A percentile compares a stretch with the other conserved stretches of the same genome.
Evolutionary conservation across 2,113 vertebrate species (phyloP).

Genomic region (Malurus cyaneus): DNA sequence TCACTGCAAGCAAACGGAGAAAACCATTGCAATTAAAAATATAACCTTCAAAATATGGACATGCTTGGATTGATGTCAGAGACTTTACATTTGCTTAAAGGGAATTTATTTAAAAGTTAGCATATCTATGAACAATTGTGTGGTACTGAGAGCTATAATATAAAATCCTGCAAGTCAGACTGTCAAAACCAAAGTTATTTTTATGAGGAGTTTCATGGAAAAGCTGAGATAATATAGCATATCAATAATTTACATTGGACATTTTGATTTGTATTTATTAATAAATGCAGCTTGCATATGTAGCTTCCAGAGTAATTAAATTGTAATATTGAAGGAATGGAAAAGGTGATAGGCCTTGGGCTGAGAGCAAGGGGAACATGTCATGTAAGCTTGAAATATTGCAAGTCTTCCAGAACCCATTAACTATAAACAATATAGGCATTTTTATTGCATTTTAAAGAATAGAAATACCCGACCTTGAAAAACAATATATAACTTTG

Average conservation of each 20-base stretch:
- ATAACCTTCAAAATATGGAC: not conserved
- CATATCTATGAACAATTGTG: not conserved
- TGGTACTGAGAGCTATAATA: not conserved
- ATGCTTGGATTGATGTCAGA: not conserved
- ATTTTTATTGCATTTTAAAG: not conserved
- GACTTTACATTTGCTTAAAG: not conserved
- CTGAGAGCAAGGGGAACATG: not conserved
- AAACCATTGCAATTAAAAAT: not conserved
- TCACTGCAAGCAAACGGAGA: not conserved
- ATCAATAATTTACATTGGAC: not conserved
- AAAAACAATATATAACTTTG: not conserved
- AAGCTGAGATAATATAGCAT: not conserved
- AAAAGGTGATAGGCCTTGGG: not conserved
- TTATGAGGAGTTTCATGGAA: not conserved
- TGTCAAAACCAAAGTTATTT: not conserved
- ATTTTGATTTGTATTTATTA: constrained; percentile 1
- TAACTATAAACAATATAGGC: not conserved
- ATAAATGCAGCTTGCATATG: not conserved
- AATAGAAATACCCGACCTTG: not conserved
- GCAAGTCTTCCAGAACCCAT: not conserved
- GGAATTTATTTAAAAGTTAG: not conserved
- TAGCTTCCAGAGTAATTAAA: not conserved
- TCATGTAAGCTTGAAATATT: not conserved
- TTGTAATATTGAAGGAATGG: not conserved
- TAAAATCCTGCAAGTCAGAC: not conserved